Evolutionary conservation across 2,888 invertebrate genomes (phyloP), one percentile per base, ranked within the genome.

Genomic region (Ptycholaimellus sp.): DNA sequence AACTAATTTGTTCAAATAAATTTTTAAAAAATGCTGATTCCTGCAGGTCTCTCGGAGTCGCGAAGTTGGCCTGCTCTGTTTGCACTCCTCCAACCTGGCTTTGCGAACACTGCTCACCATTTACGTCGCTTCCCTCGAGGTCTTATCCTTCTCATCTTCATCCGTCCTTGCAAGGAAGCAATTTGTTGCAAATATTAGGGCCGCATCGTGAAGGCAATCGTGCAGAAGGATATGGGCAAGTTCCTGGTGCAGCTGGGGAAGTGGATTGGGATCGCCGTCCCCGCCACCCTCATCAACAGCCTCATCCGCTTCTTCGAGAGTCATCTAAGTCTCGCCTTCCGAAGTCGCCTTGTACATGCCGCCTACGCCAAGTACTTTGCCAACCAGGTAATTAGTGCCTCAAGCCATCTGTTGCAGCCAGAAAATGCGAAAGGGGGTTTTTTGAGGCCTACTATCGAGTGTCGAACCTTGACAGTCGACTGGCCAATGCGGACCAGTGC

Each of bases 281-380:
- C 93, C 0, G 93, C 93, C 0, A 93, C 93, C 1, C 87, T 93
- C 60, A 74, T 93, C 51, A 96, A 96, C 63, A 85, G 85, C 42
- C 76, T 85, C 67, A 93, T 96, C 52, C 70, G 52, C 39, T 96
- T 81, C 61, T 65, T 93, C 54, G 96, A 96, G 60, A 76, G 76
- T 47, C 72, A 80, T 49, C 68, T 93, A 41, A 81, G 87, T 0
- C 67, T 96, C 22, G 78, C 81, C 37, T 82, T 93, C 64, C 70
- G 83, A 49, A 76, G 82, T 3, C 68, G 85, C 41, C 69, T 96
- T 33, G 90, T 90, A 9, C 72, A 79, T 47, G 78, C 90, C 61
- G 82, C 87, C 0, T 90, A 93, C 61, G 72, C 75, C 37, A 65
- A 82, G 50, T 96, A 96, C 63, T 87, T 93, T 65, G 55, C 80